Conservation (phyloP, 1,140 invertebrate genomes). For the Aradophagus sp. region DNA sequence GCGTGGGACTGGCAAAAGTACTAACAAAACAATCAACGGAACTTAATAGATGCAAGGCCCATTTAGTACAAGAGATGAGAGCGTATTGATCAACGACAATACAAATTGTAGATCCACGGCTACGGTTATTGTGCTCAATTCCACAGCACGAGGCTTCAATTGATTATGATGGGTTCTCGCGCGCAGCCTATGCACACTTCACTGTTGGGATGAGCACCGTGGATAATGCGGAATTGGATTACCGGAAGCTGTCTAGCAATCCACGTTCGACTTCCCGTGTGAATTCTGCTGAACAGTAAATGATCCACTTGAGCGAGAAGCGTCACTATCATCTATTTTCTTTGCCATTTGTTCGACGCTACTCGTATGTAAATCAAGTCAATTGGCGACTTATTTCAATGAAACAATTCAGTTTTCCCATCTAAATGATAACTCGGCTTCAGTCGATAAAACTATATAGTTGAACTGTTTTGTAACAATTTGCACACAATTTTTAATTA, state of each 20-base stretch:
- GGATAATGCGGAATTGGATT: constrained; percentile 68
- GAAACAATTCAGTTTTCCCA: constrained; percentile 1
- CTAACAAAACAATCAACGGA: too few species aligned
- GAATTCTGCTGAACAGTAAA: constrained; percentile 48
- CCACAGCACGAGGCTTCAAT: constrained; percentile 47
- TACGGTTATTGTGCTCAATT: constrained; percentile 60
- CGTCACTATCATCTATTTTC: constrained; percentile 32
- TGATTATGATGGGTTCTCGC: constrained; percentile 58
- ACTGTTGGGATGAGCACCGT: constrained; percentile 49
- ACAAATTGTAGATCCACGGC: constrained; percentile 51
- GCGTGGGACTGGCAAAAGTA: too few species aligned
- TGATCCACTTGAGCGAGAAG: constrained; percentile 46
- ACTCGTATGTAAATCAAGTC: constrained; percentile 18
- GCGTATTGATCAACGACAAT: constrained; percentile 56
- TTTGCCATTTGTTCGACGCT: constrained; percentile 22
- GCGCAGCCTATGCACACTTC: constrained; percentile 44
- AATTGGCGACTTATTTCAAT: constrained; percentile 3
- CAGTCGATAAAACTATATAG: too few species aligned
- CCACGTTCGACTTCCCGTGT: constrained; percentile 52
- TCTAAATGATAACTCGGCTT: too few species aligned
- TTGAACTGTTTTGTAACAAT: too few species aligned
- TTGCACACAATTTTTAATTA: too few species aligned
- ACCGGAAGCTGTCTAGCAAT: constrained; percentile 61
- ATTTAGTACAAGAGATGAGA: too few species aligned
- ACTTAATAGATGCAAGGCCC: too few species aligned